Conservation (phyloP, 2,888 invertebrate genomes). For the Cheilosia variabilis region DNA sequence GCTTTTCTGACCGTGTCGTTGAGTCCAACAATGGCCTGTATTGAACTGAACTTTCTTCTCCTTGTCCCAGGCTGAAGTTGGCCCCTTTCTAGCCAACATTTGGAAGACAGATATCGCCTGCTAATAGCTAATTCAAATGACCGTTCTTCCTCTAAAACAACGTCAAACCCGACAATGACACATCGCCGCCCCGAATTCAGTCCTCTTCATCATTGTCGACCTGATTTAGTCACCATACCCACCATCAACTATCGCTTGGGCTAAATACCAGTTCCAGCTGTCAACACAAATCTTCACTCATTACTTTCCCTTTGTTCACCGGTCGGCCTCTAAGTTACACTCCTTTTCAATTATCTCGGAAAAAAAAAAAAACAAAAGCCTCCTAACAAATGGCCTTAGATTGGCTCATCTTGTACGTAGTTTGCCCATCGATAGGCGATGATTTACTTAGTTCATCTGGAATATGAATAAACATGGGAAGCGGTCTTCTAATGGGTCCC, state of each 20-base stretch:
- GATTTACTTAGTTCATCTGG: constrained; percentile 20
- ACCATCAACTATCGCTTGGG: constrained; percentile 13
- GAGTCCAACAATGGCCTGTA: no score
- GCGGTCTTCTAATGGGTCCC: constrained; percentile 1
- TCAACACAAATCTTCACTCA: constrained; percentile 27
- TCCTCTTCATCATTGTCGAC: neutral
- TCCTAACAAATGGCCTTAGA: constrained; percentile 53
- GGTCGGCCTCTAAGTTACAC: constrained; percentile 27
- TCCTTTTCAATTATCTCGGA: constrained; percentile 48
- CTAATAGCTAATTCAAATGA: no score
- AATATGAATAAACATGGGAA: constrained; percentile 62
- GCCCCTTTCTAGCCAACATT: no score
- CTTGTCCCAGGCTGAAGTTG: no score
- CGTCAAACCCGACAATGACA: no score
- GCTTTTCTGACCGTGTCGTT: no score
- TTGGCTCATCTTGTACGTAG: constrained; percentile 46
- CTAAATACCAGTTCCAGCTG: constrained; percentile 23
- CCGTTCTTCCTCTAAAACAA: no score
- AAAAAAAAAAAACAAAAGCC: constrained; percentile 7
- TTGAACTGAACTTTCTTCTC: no score
- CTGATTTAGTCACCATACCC: constrained; percentile 5
- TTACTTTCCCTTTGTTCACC: constrained; percentile 18
- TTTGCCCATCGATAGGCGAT: constrained; percentile 40
- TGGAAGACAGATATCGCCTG: no score
- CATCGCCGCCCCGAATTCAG: no score